Percentiles rank a stretch among this genome's conserved stretches.
Evolutionary conservation across 2,797 vertebrate genomes (phyloP).

Genomic region (Paguma larvata): DNA sequence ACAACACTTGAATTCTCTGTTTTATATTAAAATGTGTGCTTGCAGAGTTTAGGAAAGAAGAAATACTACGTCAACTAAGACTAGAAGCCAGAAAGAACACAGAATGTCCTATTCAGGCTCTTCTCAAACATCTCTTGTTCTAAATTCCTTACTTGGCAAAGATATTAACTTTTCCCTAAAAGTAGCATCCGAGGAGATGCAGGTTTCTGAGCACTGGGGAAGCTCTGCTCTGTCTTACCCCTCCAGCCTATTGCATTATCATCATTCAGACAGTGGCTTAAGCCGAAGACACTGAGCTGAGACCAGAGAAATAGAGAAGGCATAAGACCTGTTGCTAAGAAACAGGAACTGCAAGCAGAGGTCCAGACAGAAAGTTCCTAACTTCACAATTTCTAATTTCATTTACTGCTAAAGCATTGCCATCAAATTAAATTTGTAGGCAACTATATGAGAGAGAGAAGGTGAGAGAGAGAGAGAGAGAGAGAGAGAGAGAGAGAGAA

Average conservation of each 20-base stretch:
- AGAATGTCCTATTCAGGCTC: neutral
- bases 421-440: neutral
- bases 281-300: neutral
- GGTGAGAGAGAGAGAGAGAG: neutral
- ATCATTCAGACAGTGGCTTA: neutral
- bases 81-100: neutral
- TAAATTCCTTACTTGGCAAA: neutral
- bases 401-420: neutral
- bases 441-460: neutral
- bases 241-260: neutral
- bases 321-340: neutral
- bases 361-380: neutral
- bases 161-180: neutral
- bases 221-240: neutral
- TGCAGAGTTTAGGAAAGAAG: neutral
- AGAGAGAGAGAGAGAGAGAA: neutral
- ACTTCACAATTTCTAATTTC: neutral
- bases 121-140: neutral
- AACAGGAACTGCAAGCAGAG: neutral
- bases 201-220: neutral
- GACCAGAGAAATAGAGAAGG: neutral
- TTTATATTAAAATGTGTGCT: neutral
- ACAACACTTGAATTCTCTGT: neutral
- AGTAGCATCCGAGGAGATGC: neutral
- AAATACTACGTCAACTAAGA: neutral